Percentiles rank a stretch among this genome's conserved stretches.
These are phyloP conservation scores for human DNA, from an alignment of 2,113 vertebrate genomes.

Conservation along the genomic window GRCh38 chr6:64176501-64177000, in stretches of 20 bases:
- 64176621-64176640: background rate
- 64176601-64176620: background rate
- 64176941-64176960: background rate
- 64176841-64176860: background rate
- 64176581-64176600: background rate
- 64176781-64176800: background rate
- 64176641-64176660: background rate
- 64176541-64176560: background rate
- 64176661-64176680: background rate
- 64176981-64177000: background rate
- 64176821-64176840: background rate
- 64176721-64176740: background rate
- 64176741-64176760: background rate
- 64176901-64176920: background rate
- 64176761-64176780: background rate
- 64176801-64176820: background rate
- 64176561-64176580: slow-evolving; percentile 7
- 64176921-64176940: background rate
- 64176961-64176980: background rate
- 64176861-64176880: background rate
- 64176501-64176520: no score
- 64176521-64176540: background rate
- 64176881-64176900: background rate
- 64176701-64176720: background rate
- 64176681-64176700: background rate